Evolutionary conservation across 2,888 invertebrate species (phyloP), one percentile per base, ranked within the genome.

Genomic region (Eristalis tenax): DNA sequence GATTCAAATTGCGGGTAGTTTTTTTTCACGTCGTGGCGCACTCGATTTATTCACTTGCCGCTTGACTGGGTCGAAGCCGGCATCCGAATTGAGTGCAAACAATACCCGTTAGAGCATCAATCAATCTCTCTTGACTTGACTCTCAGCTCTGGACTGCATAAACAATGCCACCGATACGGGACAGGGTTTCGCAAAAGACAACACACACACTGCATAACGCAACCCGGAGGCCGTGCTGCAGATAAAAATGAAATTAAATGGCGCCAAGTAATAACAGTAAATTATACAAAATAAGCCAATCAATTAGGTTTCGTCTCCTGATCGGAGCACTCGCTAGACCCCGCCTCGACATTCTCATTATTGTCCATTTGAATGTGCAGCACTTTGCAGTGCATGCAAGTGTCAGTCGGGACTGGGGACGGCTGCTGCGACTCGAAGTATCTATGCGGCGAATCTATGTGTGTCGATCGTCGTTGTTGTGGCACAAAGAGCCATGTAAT

Each of bases 231-330:
- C 59, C 13, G 26, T 26, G 13, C 4, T 26, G 6, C n/a, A 78
- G 57, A 83, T 78, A 69, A 75, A 79, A 83, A 79, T 75, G 28
- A 87, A 87, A 87, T 87, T 79, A 88, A 88, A 84, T 81, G 88
- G 88, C 88, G 88, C 88, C 88, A 88, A 88, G 84, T 88, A 88
- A 88, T 88, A 88, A 84, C 88, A 76, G 88, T 84, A 80, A 80
- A 88, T 84, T 88, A 88, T 88, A 88, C 61, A 78, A 88, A 88
- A 88, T 88, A 81, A 88, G 74, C 84, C 84, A 88, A 88, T 88
- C 88, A 84, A 88, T 84, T 88, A 84, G 57, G 76, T 84, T 75
- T 87, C 87, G 79, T 87, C 87, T 87, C 87, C 76, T 32, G 28
- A 73, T 74, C 57, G 26, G 18, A 63, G 26, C 59, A 26, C 26